A percentile compares a stretch with the other conserved stretches of the same genome.
Evolutionary conservation across 1,140 invertebrate species (phyloP).

Genomic region (Stegodyphus mimosarum): DNA sequence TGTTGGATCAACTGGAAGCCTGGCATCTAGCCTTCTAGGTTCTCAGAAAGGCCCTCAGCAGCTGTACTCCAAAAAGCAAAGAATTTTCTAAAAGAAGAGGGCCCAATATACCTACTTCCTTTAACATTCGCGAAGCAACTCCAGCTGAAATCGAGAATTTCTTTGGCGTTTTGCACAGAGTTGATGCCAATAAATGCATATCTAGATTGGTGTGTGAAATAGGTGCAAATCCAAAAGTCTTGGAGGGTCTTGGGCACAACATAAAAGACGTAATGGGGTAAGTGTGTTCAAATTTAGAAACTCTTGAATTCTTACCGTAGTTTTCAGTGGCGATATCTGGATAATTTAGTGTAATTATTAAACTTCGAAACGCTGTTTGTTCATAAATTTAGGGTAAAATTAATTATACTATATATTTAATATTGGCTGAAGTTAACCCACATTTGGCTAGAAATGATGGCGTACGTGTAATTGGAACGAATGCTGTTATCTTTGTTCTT

Average conservation of each 20-base stretch:
- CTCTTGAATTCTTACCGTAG: too few relatives aligned
- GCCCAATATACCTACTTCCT: constrained; percentile 39
- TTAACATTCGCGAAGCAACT: constrained; percentile 41
- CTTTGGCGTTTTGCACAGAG: constrained; percentile 53
- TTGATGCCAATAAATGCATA: constrained; percentile 54
- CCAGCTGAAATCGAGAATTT: constrained; percentile 52
- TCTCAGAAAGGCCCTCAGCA: background rate
- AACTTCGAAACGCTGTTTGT: too few relatives aligned
- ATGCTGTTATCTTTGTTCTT: too few relatives aligned
- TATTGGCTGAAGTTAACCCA: too few relatives aligned
- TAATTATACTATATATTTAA: too few relatives aligned
- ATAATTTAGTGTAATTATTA: too few relatives aligned
- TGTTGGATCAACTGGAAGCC: background rate
- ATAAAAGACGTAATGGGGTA: constrained; percentile 49
- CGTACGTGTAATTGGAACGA: too few relatives aligned
- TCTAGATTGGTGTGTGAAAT: constrained; percentile 47
- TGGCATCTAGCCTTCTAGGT: constrained; percentile 3
- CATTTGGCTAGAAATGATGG: too few relatives aligned
- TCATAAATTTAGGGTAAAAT: too few relatives aligned
- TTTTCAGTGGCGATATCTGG: too few relatives aligned
- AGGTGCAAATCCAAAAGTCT: constrained; percentile 31
- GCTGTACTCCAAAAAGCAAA: constrained; percentile 23
- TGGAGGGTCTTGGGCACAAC: constrained; percentile 49
- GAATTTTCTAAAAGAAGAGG: constrained; percentile 46
- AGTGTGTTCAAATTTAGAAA: background rate